Evolutionary conservation across 2,797 vertebrate species (phyloP).

Genomic region (Lagocephalus sceleratus): DNA sequence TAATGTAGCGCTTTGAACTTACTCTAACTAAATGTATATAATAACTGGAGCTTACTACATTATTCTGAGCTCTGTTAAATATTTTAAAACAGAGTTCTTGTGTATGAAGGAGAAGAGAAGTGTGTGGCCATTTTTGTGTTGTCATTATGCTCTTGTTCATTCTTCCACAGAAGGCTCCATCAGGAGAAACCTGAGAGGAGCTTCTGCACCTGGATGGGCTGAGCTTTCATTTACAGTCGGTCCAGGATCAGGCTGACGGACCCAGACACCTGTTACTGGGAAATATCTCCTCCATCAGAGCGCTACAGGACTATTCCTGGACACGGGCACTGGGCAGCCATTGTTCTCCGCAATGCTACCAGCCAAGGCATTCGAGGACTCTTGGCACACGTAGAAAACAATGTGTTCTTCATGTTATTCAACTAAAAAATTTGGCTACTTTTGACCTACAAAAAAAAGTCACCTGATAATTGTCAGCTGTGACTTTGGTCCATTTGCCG

Average conservation of each 20-base stretch:
- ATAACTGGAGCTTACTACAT: neutral
- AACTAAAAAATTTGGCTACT: constrained; percentile 51
- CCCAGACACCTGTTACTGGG: constrained; percentile 81
- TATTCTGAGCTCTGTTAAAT: neutral
- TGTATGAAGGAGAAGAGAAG: no score
- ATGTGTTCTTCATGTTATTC: constrained; percentile 75
- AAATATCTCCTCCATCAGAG: constrained; percentile 83
- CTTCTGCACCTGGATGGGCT: constrained; percentile 75
- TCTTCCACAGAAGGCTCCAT: constrained; percentile 57
- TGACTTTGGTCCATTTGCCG: no score
- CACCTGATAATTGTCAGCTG: neutral
- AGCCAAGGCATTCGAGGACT: constrained; percentile 80
- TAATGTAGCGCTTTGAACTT: neutral
- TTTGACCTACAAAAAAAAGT: neutral
- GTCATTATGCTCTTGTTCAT: constrained; percentile 58
- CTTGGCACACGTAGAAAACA: constrained; percentile 71
- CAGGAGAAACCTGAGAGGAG: constrained; percentile 71
- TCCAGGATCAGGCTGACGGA: constrained; percentile 77
- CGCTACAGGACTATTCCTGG: constrained; percentile 73
- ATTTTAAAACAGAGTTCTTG: neutral
- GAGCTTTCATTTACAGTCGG: constrained; percentile 75
- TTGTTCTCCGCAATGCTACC: constrained; percentile 75
- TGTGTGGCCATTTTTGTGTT: neutral
- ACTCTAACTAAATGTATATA: neutral
- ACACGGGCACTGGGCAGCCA: constrained; percentile 77